phyloP scores from a whole-genome alignment of 2,113 vertebrate species.

The Chiloscyllium plagiosum region DNA sequence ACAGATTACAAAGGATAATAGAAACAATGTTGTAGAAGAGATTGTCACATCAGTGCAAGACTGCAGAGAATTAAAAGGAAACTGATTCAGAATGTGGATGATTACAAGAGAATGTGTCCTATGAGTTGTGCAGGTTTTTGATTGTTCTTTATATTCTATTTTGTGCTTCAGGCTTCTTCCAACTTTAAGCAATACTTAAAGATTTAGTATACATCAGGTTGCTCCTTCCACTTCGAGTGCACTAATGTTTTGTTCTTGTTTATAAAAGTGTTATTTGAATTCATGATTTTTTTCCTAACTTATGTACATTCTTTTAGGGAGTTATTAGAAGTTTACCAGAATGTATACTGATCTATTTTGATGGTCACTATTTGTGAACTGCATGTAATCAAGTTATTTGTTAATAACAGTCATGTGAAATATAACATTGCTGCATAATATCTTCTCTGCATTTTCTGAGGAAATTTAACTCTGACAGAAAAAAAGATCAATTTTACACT shows the following conservation, averaged over 20 bases:
- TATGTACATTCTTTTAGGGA: not conserved
- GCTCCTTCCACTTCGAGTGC: not conserved
- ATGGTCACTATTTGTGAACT: no score
- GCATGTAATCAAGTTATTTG: not conserved
- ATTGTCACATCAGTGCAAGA: conserved; percentile 65
- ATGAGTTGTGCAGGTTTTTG: not conserved
- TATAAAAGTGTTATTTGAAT: not conserved
- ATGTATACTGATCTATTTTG: not conserved
- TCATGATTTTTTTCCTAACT: not conserved
- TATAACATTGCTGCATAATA: not conserved
- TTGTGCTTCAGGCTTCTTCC: not conserved
- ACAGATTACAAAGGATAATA: conserved; percentile 85
- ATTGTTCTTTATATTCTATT: not conserved
- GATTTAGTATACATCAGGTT: not conserved
- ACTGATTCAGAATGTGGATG: conserved; percentile 2
- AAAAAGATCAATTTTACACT: not conserved
- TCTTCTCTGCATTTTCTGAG: not conserved
- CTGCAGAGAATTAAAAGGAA: conserved; percentile 51
- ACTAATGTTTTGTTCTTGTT: not conserved
- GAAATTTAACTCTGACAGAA: not conserved
- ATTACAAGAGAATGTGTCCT: not conserved
- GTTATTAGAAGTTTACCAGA: not conserved
- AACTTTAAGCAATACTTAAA: not conserved
- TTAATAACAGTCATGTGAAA: not conserved
- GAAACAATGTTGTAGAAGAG: conserved; percentile 68